Base-by-base conservation (phyloP, 2,797 vertebrate genomes). In the Gymnopithys bicolor region DNA sequence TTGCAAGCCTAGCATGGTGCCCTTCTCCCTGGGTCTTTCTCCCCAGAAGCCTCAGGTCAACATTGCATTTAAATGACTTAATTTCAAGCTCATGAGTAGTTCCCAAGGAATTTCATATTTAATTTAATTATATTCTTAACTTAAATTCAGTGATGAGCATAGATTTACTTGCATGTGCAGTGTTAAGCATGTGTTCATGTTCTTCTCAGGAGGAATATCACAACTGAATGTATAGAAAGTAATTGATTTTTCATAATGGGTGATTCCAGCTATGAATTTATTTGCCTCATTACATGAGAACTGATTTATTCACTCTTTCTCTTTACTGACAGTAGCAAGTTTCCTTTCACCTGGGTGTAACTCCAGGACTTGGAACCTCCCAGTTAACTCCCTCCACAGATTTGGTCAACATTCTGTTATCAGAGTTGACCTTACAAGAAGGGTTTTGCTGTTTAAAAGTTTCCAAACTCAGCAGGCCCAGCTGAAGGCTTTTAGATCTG, bases 261-360 rank as follows among this genome's bases (percentile, higher is more conserved):
- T 68, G 24, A 70, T 89, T 91, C 68, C 35, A 89, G 52, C 77
- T 89, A 84, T 59, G 27, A 95, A 89, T 87, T 92, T 92, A 83
- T 83, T 89, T 91, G 28, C 46, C 69, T 92, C 58, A 69, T 91
- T 94, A 92, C 9, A 37, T 67, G 69, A 86, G 73, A 75, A 19
- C 21, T 87, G 78, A 93, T 95, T 95, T 93, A 93, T 89, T 93
- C 66, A 69, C 28, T 80, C 82, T 58, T 92, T 75, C 32, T 88
- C 48, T 84, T 73, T 87, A 91, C 51, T 85, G 81, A 89, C 15
- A 75, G 76, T 75, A 84, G 39, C 48, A 84, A 19, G 32, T 89
- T 95, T 95, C 76, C n/a, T 89, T 92, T 58, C 55, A 89, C 51
- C 76, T 75, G n/a, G 7, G 8, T 94, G 32, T 69, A 92, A 91